Evolutionary conservation across 2,888 invertebrate species (phyloP).

Genomic region (Caenorhabditis zanzibari): DNA sequence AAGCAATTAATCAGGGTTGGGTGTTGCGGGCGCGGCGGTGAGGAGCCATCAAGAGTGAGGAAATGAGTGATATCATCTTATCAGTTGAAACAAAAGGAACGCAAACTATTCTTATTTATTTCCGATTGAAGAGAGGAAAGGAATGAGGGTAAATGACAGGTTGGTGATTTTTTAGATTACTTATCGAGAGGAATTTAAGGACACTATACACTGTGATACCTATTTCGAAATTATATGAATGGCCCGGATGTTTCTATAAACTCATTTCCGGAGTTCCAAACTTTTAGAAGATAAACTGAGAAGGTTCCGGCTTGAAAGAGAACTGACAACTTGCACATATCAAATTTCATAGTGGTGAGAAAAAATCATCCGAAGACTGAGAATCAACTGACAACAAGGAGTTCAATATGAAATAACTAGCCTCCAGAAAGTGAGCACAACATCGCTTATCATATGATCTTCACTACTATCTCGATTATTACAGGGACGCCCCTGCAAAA

Average conservation of each 20-base stretch:
- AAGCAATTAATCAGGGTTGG: constrained; percentile 55
- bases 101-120: constrained; percentile 42
- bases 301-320: background rate
- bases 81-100: constrained; percentile 50
- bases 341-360: constrained; percentile 10
- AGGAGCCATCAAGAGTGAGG: constrained; percentile 7
- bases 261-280: background rate
- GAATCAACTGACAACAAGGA: constrained; percentile 15
- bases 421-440: constrained; percentile 17
- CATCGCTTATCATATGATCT: constrained; percentile 36
- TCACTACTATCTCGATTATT: constrained; percentile 11
- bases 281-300: background rate
- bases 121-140: constrained; percentile 12
- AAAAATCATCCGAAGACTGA: constrained; percentile 14
- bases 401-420: constrained; percentile 36
- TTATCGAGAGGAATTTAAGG: background rate
- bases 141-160: constrained; percentile 31
- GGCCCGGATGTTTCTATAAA: too few relatives aligned
- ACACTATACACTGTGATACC: too few relatives aligned
- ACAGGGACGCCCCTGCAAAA: constrained; percentile 12
- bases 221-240: too few relatives aligned
- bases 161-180: background rate
- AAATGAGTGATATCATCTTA: constrained; percentile 60
- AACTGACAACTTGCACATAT: constrained; percentile 10
- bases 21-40: constrained; percentile 22